phyloP scores from a whole-genome alignment of 2,888 invertebrate genomes.

The Drosophila mayaguana region DNA sequence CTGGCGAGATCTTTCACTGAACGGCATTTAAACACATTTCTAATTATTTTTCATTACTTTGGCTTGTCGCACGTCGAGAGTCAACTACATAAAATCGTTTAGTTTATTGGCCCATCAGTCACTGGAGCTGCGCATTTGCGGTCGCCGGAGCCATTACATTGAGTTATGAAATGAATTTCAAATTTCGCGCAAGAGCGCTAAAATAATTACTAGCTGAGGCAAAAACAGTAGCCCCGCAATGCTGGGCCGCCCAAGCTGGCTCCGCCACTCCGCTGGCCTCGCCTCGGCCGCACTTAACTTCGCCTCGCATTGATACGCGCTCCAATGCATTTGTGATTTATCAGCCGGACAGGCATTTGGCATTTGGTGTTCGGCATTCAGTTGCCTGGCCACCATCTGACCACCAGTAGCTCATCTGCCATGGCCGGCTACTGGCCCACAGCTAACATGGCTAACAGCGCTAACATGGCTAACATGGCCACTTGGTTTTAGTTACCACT shows the following conservation, averaged over 20 bases:
- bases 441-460: slow-evolving; percentile 48
- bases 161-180: slow-evolving; percentile 80
- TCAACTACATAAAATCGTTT: slow-evolving; percentile 73
- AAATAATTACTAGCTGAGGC: slow-evolving; percentile 72
- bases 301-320: slow-evolving; percentile 68
- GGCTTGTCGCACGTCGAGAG: slow-evolving; percentile 64
- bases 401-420: slow-evolving; percentile 72
- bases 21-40: slow-evolving; percentile 64
- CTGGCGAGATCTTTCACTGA: slow-evolving; percentile 42
- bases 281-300: slow-evolving; percentile 12
- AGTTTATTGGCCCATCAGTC: slow-evolving; percentile 82
- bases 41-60: slow-evolving; percentile 78
- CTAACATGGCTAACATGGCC: slow-evolving; percentile 60
- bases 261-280: neutral
- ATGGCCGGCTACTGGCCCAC: slow-evolving; percentile 52
- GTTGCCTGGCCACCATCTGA: slow-evolving; percentile 31
- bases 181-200: slow-evolving; percentile 76
- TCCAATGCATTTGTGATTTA: slow-evolving; percentile 78
- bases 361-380: slow-evolving; percentile 38
- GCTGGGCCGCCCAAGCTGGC: slow-evolving; percentile 21
- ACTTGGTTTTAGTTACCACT: slow-evolving; percentile 51
- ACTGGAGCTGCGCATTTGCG: slow-evolving; percentile 71
- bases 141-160: slow-evolving; percentile 71
- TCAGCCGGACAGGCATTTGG: slow-evolving; percentile 58
- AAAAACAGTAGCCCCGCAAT: slow-evolving; percentile 53